Percentiles rank a stretch among this genome's conserved stretches.
phyloP scores from a whole-genome alignment of 2,888 invertebrate genomes.

The Leptopterna dolabrata region DNA sequence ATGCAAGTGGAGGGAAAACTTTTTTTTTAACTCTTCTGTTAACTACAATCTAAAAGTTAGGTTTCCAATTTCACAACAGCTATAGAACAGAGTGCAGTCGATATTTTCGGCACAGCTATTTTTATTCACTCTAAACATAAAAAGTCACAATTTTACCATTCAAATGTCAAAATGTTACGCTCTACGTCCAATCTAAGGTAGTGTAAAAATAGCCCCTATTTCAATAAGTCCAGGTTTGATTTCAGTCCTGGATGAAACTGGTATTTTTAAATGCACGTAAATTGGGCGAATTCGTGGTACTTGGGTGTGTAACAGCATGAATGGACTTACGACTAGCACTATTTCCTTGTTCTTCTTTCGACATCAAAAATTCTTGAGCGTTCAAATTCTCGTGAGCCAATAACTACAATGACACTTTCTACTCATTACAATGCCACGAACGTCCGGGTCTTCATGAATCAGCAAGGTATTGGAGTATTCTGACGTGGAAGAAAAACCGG shows the following conservation, averaged over 20 bases:
- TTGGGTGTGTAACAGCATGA: neutral
- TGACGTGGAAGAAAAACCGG: neutral
- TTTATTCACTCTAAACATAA: constrained; percentile 14
- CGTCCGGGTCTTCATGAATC: neutral
- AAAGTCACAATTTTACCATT: neutral
- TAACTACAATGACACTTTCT: neutral
- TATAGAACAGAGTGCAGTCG: constrained; percentile 29
- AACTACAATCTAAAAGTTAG: constrained; percentile 22
- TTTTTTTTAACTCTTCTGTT: neutral
- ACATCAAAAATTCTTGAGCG: constrained; percentile 32
- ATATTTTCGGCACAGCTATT: constrained; percentile 38
- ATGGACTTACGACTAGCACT: constrained; percentile 27
- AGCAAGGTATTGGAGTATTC: neutral
- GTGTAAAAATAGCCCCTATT: neutral
- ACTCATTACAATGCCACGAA: neutral
- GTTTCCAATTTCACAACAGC: constrained; percentile 27
- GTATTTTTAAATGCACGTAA: neutral
- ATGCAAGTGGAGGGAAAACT: neutral
- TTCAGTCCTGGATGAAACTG: constrained; percentile 23
- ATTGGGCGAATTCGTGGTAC: neutral
- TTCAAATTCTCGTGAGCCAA: constrained; percentile 12
- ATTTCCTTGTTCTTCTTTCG: constrained; percentile 22
- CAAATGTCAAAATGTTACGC: neutral
- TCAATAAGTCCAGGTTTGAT: neutral
- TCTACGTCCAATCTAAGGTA: neutral